Evolutionary conservation across 2,113 vertebrate species (phyloP).

Genomic region (cattle (Bos taurus)): DNA sequence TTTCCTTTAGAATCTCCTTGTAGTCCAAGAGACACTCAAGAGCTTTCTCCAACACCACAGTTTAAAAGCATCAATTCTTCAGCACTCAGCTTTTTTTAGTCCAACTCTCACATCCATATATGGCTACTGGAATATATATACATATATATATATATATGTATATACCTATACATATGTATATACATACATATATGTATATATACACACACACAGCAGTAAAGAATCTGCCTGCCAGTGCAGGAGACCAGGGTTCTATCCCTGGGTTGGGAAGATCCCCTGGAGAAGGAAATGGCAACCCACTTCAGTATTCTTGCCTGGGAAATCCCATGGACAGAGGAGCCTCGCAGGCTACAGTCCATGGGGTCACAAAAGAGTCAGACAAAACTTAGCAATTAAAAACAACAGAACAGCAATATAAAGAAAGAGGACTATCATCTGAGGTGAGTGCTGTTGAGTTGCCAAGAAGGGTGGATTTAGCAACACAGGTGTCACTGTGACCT

Average conservation of each 20-base stretch:
- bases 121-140: background rate
- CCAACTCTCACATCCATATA: background rate
- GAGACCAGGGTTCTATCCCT: background rate
- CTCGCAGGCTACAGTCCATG: background rate
- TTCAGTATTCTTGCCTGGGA: background rate
- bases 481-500: constrained; percentile 26
- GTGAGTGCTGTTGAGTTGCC: background rate
- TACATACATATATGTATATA: background rate
- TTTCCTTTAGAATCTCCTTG: background rate
- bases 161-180: background rate
- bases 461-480: constrained; percentile 40
- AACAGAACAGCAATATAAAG: background rate
- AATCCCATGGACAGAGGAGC: background rate
- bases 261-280: background rate
- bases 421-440: background rate
- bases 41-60: background rate
- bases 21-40: background rate
- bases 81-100: background rate
- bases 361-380: background rate
- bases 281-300: background rate
- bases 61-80: background rate
- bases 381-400: background rate
- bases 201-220: background rate
- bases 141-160: background rate
- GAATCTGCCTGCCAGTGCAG: background rate